Evolutionary conservation across 1,140 invertebrate genomes (phyloP).

Genomic region (Prorops nasuta): DNA sequence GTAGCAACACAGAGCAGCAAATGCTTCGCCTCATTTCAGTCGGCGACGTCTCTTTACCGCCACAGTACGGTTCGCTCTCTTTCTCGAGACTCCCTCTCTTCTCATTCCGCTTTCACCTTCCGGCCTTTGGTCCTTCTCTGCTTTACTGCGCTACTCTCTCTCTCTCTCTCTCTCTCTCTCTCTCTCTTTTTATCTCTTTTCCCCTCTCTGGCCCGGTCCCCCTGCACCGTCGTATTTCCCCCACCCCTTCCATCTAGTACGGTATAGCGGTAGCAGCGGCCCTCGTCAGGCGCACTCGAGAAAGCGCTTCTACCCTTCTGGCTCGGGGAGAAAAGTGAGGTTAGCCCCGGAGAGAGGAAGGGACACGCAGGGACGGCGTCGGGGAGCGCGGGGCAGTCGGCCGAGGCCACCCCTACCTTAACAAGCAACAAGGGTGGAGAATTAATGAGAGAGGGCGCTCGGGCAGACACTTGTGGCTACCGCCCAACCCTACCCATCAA

Average conservation of each 20-base stretch:
- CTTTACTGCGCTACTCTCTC: constrained; percentile 3
- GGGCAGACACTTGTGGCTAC: constrained; percentile 57
- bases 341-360: constrained; percentile 33
- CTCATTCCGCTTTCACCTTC: too few species aligned
- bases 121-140: constrained; percentile 21
- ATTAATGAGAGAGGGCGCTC: constrained; percentile 57
- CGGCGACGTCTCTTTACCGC: constrained; percentile 14
- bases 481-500: constrained; percentile 45
- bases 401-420: constrained; percentile 45
- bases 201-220: constrained; percentile 13
- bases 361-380: constrained; percentile 24
- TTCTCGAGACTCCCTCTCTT: too few species aligned
- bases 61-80: constrained; percentile 16
- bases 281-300: constrained; percentile 29
- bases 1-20: too few species aligned
- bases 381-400: background rate
- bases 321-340: constrained; percentile 32
- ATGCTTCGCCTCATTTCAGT: constrained; percentile 24
- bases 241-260: constrained; percentile 6
- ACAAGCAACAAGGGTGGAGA: constrained; percentile 57
- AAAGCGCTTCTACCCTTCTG: constrained; percentile 44
- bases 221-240: constrained; percentile 11
- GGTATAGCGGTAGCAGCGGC: constrained; percentile 14
- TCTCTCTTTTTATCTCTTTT: constrained; percentile 22
- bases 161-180: constrained; percentile 15